phyloP scores from a whole-genome alignment of 2,113 vertebrate genomes.

The Phyllostomus hastatus region DNA sequence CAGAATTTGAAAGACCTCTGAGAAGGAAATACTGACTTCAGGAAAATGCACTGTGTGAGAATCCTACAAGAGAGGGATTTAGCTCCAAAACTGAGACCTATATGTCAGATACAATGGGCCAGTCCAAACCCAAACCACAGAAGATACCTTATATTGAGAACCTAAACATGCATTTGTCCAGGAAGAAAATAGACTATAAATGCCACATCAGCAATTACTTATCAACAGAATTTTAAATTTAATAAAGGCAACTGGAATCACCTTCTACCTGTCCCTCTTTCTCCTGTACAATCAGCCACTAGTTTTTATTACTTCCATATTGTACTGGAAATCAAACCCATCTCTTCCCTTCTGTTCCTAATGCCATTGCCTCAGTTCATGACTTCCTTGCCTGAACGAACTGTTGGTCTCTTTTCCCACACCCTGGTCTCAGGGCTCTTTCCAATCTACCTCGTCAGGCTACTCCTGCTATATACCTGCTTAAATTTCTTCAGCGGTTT shows the following conservation, averaged over 20 bases:
- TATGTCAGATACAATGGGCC: neutral
- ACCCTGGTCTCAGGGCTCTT: neutral
- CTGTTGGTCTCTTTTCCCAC: neutral
- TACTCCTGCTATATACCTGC: neutral
- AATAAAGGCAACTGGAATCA: neutral
- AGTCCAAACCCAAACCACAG: neutral
- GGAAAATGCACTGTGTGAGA: neutral
- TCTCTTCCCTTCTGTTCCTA: neutral
- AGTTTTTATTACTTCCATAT: neutral
- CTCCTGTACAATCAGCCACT: neutral
- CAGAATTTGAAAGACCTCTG: neutral
- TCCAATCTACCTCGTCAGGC: neutral
- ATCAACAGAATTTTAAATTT: constrained; percentile 7
- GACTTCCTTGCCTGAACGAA: neutral
- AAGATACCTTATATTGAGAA: neutral
- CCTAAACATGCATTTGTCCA: neutral
- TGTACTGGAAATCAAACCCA: neutral
- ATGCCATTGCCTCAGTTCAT: neutral
- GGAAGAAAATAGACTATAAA: neutral
- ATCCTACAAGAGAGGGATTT: neutral
- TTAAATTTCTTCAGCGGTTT: neutral
- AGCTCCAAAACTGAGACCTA: neutral
- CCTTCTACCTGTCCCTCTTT: neutral
- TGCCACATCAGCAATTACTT: neutral
- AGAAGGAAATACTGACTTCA: neutral